Base-by-base conservation (phyloP, 2,888 invertebrate genomes). In the Ectemnius lituratus region DNA sequence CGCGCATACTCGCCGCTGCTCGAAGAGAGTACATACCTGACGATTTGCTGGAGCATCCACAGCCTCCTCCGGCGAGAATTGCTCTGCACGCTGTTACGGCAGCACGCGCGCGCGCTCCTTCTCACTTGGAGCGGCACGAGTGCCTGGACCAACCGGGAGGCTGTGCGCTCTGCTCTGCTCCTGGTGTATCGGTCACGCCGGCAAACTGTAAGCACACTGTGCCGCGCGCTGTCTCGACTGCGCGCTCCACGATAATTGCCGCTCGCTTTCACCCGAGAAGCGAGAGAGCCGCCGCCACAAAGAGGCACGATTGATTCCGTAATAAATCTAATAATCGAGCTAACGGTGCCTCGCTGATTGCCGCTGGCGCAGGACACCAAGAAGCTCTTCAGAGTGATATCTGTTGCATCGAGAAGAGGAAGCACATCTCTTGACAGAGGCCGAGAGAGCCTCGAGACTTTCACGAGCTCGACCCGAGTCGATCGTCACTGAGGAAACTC, bases 211-310 rank as follows among this genome's bases (percentile, higher is more conserved):
- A 52, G 46, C 37, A 46, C 37, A 65, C 49, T n/a, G 11, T 8
- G 52, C 52, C 16, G 16, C 52, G 47, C 14, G 52, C 52, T 14
- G 52, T 52, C 14, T 52, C n/a, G 52, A 16, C n/a, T 52, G 52
- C 52, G 52, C 52, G 69, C 70, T 67, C 46, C 68, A 66, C 76
- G 76, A 73, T 80, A 84, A 83, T 80, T 79, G 73, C 75, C 71
- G 67, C 66, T 82, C 84, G 84, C 83, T 83, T 83, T 83, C 82
- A 80, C 83, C 75, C 37, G 27, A 73, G 68, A 66, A 68, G 63
- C 74, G 18, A 56, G 37, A 37, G 60, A 67, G 56, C 37, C 28
- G 11, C 58, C 56, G 20, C 60, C 37, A 37, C 37, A 37, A 37
- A 16, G 59, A 60, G 63, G 37, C 58, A 52, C 13, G 62, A 8